phyloP scores from a whole-genome alignment of 2,113 vertebrate species.

The Zingel zingel region DNA sequence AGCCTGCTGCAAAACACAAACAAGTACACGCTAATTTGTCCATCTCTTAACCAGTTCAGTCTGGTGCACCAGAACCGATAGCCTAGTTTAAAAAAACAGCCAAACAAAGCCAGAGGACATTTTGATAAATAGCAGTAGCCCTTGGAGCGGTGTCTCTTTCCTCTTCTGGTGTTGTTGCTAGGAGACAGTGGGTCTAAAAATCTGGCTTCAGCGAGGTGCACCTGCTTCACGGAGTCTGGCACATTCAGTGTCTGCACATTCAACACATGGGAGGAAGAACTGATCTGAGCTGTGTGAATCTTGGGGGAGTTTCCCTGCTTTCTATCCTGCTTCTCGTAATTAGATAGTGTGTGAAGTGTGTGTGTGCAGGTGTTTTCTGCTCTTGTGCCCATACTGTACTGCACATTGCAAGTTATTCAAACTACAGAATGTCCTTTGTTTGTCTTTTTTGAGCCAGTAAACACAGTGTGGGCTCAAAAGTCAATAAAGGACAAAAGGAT shows the following conservation, averaged over 20 bases:
- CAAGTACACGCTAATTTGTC: conserved; percentile 6
- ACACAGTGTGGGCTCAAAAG: conserved; percentile 39
- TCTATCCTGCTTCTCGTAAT: conserved; percentile 32
- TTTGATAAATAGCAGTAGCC: conserved; percentile 69
- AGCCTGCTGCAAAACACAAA: conserved; percentile 27
- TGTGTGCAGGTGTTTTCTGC: conserved; percentile 49
- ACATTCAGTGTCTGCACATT: conserved; percentile 44
- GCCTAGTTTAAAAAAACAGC: conserved; percentile 62
- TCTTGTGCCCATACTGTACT: conserved; percentile 13
- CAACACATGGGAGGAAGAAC: conserved; percentile 52
- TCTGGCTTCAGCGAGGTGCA: conserved; percentile 70
- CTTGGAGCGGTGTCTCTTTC: conserved; percentile 57
- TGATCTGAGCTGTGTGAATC: conserved; percentile 35
- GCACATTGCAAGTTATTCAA: neutral
- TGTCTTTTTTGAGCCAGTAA: conserved; percentile 58
- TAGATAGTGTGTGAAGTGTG: conserved; percentile 41
- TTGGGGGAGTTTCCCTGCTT: conserved; percentile 35
- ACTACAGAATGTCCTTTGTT: conserved; percentile 46
- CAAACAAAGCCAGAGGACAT: conserved; percentile 69
- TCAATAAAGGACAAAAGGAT: conserved; percentile 59
- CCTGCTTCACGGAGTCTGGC: conserved; percentile 68
- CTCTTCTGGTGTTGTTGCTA: conserved; percentile 81
- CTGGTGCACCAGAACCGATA: conserved; percentile 49
- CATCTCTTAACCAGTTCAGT: conserved; percentile 17
- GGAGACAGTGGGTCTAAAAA: conserved; percentile 78